phyloP scores from a whole-genome alignment of 2,797 vertebrate species.

The Sebastes flavidus region DNA sequence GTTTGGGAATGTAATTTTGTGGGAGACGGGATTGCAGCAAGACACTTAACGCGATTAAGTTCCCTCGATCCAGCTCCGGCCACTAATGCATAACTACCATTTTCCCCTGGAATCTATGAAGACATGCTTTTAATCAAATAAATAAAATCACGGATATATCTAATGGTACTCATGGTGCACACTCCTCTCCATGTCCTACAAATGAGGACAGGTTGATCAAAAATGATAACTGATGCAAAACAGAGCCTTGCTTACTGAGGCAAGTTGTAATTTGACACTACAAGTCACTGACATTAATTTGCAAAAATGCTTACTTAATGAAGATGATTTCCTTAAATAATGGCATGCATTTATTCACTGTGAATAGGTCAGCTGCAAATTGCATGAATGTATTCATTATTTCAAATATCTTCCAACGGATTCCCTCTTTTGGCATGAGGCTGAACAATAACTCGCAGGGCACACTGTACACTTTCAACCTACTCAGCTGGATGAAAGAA shows the following conservation, averaged over 20 bases:
- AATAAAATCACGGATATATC: not conserved
- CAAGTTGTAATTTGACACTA: slow-evolving; percentile 46
- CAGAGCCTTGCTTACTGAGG: slow-evolving; percentile 57
- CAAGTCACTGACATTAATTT: slow-evolving; percentile 72
- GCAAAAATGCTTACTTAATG: slow-evolving; percentile 73
- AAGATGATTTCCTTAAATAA: slow-evolving; percentile 69
- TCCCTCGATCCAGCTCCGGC: not conserved
- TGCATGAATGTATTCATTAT: slow-evolving; percentile 64
- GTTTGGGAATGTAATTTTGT: too few relatives aligned
- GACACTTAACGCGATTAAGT: not conserved
- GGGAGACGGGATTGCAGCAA: not conserved
- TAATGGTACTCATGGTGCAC: not conserved
- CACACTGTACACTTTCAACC: slow-evolving; percentile 34
- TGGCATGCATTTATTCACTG: slow-evolving; percentile 66
- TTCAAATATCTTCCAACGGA: slow-evolving; percentile 49
- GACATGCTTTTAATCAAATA: slow-evolving; percentile 2
- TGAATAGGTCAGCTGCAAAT: slow-evolving; percentile 65
- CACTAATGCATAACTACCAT: not conserved
- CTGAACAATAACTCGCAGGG: slow-evolving; percentile 38
- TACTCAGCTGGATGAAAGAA: slow-evolving; percentile 48
- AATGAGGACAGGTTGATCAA: slow-evolving; percentile 45
- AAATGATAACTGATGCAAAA: slow-evolving; percentile 66
- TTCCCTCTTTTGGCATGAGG: slow-evolving; percentile 31
- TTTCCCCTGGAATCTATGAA: not conserved
- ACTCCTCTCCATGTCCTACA: slow-evolving; percentile 28